Evolutionary conservation across 2,113 vertebrate genomes (phyloP), one percentile per base, ranked within the genome.

Genomic region (Hemiprocne comata): DNA sequence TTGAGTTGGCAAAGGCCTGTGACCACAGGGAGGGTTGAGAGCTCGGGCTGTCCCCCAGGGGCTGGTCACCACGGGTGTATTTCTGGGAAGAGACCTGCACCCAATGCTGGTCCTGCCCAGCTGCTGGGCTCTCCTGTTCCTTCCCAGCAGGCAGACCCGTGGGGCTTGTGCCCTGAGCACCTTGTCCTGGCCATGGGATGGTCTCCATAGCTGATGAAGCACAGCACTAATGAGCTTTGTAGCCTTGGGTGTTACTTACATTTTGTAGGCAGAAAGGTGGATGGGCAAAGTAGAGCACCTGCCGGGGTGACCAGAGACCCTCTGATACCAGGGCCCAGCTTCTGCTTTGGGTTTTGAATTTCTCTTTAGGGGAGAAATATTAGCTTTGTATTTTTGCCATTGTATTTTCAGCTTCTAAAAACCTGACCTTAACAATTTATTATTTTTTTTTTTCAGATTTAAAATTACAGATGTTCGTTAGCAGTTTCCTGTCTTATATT

Each of bases 151-250:
- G 9, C 33, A 54, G 38, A 71, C n/a, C 28, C 18, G 15, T 48
- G 15, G 9, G 18, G 28, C 3, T 1, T 34, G 57, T 55, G 42
- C 42, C 28, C 3, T 1, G 65, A 24, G 36, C 21, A 58, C 36
- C 42, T 55, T 3, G 1, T 7, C 0, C 1, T n/a, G 48, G 33
- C 23, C 61, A 7, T 44, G 23, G 44, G 58, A 38, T 9, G 10
- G 18, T 33, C 31, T 78, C 40, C 5, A 1, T 51, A 46, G 40
- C 46, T 65, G 26, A 53, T 14, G 14, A 13, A 53, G 51, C 25
- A 25, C 13, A 24, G 51, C 25, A 26, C 51, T 26, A 14, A 83
- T 7, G 62, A 80, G 13, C 36, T 87, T 92, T 48, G 17, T 17
- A 34, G 40, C 10, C 36, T 62, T 72, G 42, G 15, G 11, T 36